Conservation (phyloP, 2,113 vertebrate genomes). For the Xiphophorus maculatus region DNA sequence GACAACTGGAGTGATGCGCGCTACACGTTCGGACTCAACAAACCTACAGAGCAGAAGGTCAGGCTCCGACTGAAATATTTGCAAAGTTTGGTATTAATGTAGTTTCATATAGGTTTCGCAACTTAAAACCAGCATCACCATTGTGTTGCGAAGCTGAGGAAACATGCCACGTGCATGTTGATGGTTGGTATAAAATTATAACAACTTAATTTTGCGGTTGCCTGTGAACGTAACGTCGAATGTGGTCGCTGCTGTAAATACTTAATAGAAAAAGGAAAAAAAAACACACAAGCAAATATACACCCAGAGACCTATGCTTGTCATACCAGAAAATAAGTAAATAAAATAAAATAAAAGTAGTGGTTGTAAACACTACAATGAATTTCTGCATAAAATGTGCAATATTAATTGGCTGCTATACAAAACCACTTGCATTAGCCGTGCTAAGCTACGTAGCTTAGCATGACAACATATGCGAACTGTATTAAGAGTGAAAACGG, state of each 20-base stretch:
- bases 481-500: no score
- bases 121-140: background rate
- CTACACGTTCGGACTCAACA: conserved; percentile 24
- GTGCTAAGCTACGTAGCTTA: no score
- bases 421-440: no score
- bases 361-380: no score
- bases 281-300: background rate
- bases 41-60: conserved; percentile 19
- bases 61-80: background rate
- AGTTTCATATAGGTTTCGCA: background rate
- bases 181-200: background rate
- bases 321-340: no score
- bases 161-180: background rate
- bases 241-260: background rate
- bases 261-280: background rate
- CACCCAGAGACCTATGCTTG: no score
- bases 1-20: conserved; percentile 11
- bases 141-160: background rate
- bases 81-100: background rate
- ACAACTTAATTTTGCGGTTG: background rate
- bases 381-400: no score
- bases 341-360: no score
- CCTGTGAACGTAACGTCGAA: background rate
- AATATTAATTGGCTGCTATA: no score
- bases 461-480: no score